phyloP scores from a whole-genome alignment of 2,113 vertebrate species.

The Hassar affinis region DNA sequence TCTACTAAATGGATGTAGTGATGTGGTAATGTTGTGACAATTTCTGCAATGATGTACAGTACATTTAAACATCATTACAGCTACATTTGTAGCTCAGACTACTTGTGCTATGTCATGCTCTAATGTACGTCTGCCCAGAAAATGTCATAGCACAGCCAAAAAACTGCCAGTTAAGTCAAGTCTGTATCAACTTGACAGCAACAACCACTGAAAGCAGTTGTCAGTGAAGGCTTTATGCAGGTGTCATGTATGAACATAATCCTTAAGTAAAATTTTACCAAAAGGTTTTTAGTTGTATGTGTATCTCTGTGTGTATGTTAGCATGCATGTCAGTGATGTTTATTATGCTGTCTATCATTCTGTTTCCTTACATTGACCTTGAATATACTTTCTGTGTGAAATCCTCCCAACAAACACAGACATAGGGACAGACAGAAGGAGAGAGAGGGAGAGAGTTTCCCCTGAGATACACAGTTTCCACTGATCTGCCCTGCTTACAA shows the following conservation, averaged over 20 bases:
- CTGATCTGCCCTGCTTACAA: slow-evolving; percentile 47
- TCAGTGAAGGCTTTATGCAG: not conserved
- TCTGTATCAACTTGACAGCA: not conserved
- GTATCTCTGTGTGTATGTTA: slow-evolving; percentile 17
- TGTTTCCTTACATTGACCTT: slow-evolving; percentile 38
- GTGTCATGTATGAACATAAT: not conserved
- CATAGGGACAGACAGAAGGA: slow-evolving; percentile 3
- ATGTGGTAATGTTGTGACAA: not conserved
- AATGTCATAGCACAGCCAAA: not conserved
- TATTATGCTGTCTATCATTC: slow-evolving; percentile 10
- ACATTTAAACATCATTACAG: not conserved
- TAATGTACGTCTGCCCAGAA: not conserved
- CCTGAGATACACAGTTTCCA: not conserved
- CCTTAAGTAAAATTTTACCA: not conserved
- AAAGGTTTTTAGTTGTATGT: not conserved
- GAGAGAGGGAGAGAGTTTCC: not conserved
- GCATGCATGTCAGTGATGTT: slow-evolving; percentile 6
- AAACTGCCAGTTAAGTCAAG: not conserved
- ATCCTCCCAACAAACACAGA: not conserved
- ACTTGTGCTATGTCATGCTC: not conserved
- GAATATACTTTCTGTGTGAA: slow-evolving; percentile 14
- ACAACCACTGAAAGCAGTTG: not conserved
- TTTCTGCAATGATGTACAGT: not conserved
- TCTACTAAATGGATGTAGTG: not conserved
- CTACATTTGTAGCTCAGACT: not conserved